Conservation (phyloP, 2,888 invertebrate genomes). For the Acanthosepion pharaonis region DNA sequence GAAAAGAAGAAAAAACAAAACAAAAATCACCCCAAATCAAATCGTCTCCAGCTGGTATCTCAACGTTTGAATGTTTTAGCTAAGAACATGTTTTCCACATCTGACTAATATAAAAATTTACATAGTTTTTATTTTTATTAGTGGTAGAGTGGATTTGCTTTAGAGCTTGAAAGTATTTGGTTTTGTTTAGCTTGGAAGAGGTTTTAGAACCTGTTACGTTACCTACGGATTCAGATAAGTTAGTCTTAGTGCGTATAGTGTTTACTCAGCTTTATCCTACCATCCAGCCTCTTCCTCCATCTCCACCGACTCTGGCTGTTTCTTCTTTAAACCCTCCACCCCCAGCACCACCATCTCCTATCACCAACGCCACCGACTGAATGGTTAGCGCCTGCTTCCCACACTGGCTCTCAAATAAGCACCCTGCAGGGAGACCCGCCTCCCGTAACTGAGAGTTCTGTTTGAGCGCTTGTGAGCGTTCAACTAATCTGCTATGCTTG, state of each 20-base stretch:
- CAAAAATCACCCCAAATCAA: too few species aligned
- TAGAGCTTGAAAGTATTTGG: background rate
- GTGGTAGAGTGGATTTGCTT: background rate
- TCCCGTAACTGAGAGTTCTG: background rate
- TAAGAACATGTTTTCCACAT: too few species aligned
- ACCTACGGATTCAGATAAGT: background rate
- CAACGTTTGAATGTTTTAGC: too few species aligned
- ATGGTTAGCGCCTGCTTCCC: background rate
- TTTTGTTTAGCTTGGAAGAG: slow-evolving; percentile 9
- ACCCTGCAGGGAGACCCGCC: slow-evolving; percentile 18
- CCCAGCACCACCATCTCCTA: too few species aligned
- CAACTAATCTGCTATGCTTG: background rate
- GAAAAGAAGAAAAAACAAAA: too few species aligned
- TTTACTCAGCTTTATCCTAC: background rate
- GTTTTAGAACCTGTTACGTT: background rate
- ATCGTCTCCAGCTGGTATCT: too few species aligned
- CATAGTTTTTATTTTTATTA: background rate
- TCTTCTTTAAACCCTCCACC: background rate
- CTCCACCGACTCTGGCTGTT: background rate
- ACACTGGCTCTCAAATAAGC: background rate
- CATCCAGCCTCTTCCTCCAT: background rate
- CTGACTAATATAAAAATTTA: too few species aligned
- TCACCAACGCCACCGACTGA: background rate
- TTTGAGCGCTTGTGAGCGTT: background rate
- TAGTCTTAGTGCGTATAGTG: background rate